phyloP scores from a whole-genome alignment of 2,888 invertebrate genomes.

The Podabrus alpinus region DNA sequence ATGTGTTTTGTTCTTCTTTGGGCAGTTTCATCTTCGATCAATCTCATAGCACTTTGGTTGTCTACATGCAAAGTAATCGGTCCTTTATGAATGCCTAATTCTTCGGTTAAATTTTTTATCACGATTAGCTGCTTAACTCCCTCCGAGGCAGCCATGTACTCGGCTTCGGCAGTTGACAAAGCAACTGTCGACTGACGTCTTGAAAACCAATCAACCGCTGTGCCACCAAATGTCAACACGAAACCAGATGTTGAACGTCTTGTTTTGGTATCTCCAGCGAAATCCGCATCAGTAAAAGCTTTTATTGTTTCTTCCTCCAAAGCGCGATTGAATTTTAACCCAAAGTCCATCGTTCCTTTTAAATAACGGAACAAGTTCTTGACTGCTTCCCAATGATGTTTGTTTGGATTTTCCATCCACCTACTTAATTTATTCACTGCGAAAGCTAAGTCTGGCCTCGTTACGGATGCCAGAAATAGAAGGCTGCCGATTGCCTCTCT shows the following conservation, averaged over 20 bases:
- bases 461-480: neutral
- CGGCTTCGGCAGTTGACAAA: no score
- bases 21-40: no score
- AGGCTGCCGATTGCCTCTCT: neutral
- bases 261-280: neutral
- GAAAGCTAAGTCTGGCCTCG: slow-evolving; percentile 13
- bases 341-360: neutral
- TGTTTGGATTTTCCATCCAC: slow-evolving; percentile 7
- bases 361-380: neutral
- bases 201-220: neutral
- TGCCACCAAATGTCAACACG: neutral
- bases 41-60: no score
- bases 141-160: no score
- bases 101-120: no score
- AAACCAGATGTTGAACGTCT: neutral
- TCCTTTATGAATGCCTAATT: no score
- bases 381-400: slow-evolving; percentile 6
- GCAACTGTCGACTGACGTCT: no score
- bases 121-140: no score
- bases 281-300: neutral
- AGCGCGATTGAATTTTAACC: neutral
- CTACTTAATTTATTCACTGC: neutral
- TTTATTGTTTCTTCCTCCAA: neutral
- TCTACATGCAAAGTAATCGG: no score
- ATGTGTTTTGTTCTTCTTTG: no score